Conservation (phyloP, 1,140 invertebrate genomes). For the Brachionus paranguensis region DNA sequence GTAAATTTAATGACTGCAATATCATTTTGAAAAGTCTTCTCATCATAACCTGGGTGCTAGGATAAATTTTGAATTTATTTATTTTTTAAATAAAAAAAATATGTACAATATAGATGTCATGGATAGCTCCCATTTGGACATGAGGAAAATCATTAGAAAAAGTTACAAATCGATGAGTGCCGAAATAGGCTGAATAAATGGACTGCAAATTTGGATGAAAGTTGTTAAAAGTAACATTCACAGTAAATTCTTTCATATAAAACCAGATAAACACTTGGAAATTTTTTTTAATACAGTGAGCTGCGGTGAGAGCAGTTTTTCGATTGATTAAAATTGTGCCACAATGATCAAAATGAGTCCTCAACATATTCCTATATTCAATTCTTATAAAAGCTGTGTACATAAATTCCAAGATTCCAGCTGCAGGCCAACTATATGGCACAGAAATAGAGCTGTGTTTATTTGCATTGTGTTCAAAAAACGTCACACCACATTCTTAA, state of each 20-base stretch:
- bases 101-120: slow-evolving; percentile 8
- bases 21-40: neutral
- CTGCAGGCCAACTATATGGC: slow-evolving; percentile 34
- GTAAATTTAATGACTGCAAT: neutral
- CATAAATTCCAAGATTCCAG: neutral
- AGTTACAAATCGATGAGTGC: neutral
- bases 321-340: neutral
- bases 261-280: neutral
- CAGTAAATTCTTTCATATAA: neutral
- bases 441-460: neutral
- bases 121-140: slow-evolving; percentile 7
- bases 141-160: neutral
- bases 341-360: neutral
- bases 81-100: neutral
- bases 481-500: slow-evolving; percentile 18
- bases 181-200: neutral
- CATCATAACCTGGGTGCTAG: slow-evolving; percentile 19
- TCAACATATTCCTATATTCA: neutral
- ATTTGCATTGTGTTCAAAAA: neutral
- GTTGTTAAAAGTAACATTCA: slow-evolving; percentile 8
- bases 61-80: neutral
- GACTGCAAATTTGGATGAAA: slow-evolving; percentile 10
- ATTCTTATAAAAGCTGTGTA: neutral
- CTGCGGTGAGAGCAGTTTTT: slow-evolving; percentile 12
- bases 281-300: slow-evolving; percentile 10